Evolutionary conservation across 2,113 vertebrate genomes (phyloP).

Genomic region (Corapipo altera): DNA sequence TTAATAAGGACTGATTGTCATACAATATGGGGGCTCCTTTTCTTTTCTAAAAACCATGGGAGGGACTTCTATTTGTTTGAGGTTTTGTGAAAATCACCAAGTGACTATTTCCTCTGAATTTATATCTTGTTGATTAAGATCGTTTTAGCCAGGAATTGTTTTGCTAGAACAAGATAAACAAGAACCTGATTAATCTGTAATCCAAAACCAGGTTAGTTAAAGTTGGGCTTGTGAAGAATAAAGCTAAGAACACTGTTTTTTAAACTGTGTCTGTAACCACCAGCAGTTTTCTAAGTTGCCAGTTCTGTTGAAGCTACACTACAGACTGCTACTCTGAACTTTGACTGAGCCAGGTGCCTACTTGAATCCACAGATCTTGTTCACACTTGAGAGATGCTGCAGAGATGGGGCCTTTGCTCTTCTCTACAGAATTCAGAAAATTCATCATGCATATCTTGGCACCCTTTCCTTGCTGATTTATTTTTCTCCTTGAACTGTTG

Average conservation of each 20-base stretch:
- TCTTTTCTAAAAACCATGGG: background rate
- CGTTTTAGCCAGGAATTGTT: background rate
- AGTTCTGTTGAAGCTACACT: background rate
- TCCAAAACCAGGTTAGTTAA: background rate
- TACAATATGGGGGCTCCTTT: background rate
- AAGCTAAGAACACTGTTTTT: background rate
- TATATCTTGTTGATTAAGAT: background rate
- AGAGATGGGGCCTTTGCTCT: background rate
- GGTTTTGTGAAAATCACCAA: background rate
- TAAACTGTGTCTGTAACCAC: background rate
- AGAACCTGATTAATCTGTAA: background rate
- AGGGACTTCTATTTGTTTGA: background rate
- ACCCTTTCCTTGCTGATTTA: background rate
- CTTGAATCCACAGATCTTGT: background rate
- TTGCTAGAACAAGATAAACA: background rate
- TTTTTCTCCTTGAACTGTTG: background rate
- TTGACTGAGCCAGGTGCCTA: background rate
- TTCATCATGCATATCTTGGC: accelerated
- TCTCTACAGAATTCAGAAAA: background rate
- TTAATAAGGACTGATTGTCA: background rate
- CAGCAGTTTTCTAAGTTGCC: background rate
- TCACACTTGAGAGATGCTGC: background rate
- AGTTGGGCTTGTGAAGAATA: background rate
- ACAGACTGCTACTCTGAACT: background rate
- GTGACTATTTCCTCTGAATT: background rate